Evolutionary conservation across 2,888 invertebrate species (phyloP).

Genomic region (Choreutis nemorana): DNA sequence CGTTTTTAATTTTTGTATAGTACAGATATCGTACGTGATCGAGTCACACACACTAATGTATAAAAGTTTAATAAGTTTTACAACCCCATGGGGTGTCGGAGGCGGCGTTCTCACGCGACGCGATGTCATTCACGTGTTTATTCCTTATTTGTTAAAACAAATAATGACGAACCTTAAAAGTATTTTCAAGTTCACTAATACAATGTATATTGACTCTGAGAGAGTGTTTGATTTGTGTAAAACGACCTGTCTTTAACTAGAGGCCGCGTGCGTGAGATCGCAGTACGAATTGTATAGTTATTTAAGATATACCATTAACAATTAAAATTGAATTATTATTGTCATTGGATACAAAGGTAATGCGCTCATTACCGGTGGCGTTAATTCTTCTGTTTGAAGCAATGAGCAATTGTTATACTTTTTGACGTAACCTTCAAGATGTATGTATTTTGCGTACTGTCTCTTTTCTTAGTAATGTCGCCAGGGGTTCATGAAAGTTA

Average conservation of each 20-base stretch:
- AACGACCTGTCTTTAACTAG: too few relatives aligned
- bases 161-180: too few relatives aligned
- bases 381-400: not conserved
- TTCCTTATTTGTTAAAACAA: too few relatives aligned
- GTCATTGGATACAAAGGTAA: slow-evolving; percentile 16
- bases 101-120: too few relatives aligned
- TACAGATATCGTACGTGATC: slow-evolving; percentile 42
- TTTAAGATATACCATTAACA: slow-evolving; percentile 47
- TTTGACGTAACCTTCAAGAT: slow-evolving; percentile 9
- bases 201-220: too few relatives aligned
- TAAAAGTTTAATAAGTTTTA: slow-evolving; percentile 46
- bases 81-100: slow-evolving; percentile 29
- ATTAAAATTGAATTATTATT: slow-evolving; percentile 23
- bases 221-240: too few relatives aligned
- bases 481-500: not conserved
- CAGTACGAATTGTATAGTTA: slow-evolving; percentile 54
- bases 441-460: slow-evolving; percentile 5
- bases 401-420: slow-evolving; percentile 3
- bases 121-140: too few relatives aligned
- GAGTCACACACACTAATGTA: slow-evolving; percentile 42
- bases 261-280: too few relatives aligned
- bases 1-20: slow-evolving; percentile 67
- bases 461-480: slow-evolving; percentile 1
- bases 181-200: too few relatives aligned
- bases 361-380: slow-evolving; percentile 7